Evolutionary conservation across 2,797 vertebrate species (phyloP).

Genomic region (Sebastes matsubarae): DNA sequence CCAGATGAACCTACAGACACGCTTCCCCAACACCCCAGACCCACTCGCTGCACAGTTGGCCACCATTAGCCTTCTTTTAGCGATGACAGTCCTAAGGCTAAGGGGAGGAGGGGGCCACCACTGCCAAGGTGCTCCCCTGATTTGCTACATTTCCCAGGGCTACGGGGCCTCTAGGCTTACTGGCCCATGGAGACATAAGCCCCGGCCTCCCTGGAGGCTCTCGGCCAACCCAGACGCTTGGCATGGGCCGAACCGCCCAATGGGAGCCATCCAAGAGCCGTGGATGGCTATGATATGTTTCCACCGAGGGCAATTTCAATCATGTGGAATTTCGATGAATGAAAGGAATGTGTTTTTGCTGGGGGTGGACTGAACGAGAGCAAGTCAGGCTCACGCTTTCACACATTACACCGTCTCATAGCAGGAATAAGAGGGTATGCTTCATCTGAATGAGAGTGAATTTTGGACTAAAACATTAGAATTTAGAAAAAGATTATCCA

Average conservation of each 20-base stretch:
- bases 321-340: conserved; percentile 81
- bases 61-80: conserved; percentile 79
- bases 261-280: conserved; percentile 78
- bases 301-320: conserved; percentile 83
- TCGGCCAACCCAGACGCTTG: conserved; percentile 82
- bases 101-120: conserved; percentile 44
- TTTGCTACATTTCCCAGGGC: conserved; percentile 81
- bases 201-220: conserved; percentile 80
- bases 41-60: conserved; percentile 81
- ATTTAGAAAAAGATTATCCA: not conserved
- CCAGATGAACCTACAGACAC: conserved; percentile 87
- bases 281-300: conserved; percentile 84
- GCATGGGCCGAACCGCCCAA: conserved; percentile 74
- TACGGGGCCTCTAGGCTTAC: conserved; percentile 79
- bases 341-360: conserved; percentile 77
- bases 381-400: conserved; percentile 50
- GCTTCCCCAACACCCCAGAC: conserved; percentile 77
- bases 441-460: not conserved
- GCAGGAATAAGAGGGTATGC: conserved; percentile 1
- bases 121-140: conserved; percentile 83
- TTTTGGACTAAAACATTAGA: not conserved
- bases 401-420: conserved; percentile 20
- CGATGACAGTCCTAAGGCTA: conserved; percentile 82
- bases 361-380: conserved; percentile 68
- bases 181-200: conserved; percentile 85